Base-by-base conservation (phyloP, 2,797 vertebrate genomes). In the Tokudaia muenninki region DNA sequence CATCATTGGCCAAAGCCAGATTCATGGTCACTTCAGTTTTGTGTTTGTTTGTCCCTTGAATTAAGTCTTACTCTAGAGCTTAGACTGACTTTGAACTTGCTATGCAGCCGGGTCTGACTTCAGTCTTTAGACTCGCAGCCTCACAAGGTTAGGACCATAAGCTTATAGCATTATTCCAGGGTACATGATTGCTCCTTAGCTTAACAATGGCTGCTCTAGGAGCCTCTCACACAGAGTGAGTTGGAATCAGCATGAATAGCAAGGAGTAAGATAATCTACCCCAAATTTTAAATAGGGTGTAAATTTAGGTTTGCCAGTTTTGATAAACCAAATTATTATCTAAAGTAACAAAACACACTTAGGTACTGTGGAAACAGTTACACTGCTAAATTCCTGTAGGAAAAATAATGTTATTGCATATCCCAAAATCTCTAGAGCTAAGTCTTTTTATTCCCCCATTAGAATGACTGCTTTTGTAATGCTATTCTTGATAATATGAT, bases 401-500 rank as follows among this genome's bases (percentile, higher is more conserved):
- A 77, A 83, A 94, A 84, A 74, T 92, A 90, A 94, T 70, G 16
- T 50, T 82, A 83, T 92, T 95, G 63, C 31, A 72, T 41, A 50
- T 72, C 70, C 87, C 50, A 91, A 95, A 78, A 47, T 87, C 86
- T 88, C 74, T 61, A 50, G 37, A 41, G n/a, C 29, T 37, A 88
- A 16, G 31, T 72, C 0, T 14, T 74, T 77, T 75, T 88, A 67
- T 26, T 24, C 24, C 26, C 26, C 81, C 55, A 41, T 94, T 89
- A 92, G 44, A 92, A 67, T 97, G 91, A 94, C 79, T 95, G 79
- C 52, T 92, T 94, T 89, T 94, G 61, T 91, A 89, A 94, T 80
- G 44, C 57, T 94, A 41, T 91, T 97, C 92, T 70, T 95, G 70
- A 94, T 93, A 91, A 96, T 91, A 82, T 59, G 37, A 4, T 91